Evolutionary conservation across 2,113 vertebrate genomes (phyloP).

Genomic region (Neogale vison): DNA sequence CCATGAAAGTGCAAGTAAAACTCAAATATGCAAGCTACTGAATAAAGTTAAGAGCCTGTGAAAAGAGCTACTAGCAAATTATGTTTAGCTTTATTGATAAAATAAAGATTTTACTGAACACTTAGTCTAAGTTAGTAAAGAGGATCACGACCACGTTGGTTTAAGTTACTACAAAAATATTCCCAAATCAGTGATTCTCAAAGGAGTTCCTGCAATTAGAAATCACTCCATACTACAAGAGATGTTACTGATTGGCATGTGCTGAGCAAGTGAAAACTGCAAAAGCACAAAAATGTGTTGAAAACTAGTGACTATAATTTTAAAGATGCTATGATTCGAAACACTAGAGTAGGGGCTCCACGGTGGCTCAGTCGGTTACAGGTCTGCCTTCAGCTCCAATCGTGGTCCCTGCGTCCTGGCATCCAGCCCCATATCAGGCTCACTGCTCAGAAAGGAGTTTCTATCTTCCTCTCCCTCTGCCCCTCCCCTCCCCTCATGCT

Average conservation of each 20-base stretch:
- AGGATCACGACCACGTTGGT: not conserved
- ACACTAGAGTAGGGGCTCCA: not conserved
- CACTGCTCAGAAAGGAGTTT: not conserved
- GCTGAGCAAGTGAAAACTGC: slow-evolving; percentile 7
- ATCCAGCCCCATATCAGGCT: not conserved
- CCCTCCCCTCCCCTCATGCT: not conserved
- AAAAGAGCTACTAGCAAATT: not conserved
- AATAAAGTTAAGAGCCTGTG: slow-evolving; percentile 17
- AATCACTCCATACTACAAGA: not conserved
- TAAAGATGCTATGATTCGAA: not conserved
- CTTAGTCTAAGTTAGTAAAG: slow-evolving; percentile 17
- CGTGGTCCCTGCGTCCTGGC: not conserved
- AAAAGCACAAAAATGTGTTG: not conserved
- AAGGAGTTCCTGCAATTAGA: slow-evolving; percentile 13
- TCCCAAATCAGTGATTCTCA: not conserved
- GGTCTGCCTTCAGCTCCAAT: not conserved
- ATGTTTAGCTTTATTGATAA: not conserved
- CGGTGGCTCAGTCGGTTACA: not conserved
- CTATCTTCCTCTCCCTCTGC: not conserved
- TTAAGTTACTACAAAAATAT: not conserved
- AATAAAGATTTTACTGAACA: slow-evolving; percentile 6
- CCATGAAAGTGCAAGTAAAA: not conserved
- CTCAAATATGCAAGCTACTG: not conserved
- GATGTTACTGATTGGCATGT: not conserved
- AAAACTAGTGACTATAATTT: not conserved